Conservation (phyloP, 2,113 vertebrate genomes). For the Nymphicus hollandicus region DNA sequence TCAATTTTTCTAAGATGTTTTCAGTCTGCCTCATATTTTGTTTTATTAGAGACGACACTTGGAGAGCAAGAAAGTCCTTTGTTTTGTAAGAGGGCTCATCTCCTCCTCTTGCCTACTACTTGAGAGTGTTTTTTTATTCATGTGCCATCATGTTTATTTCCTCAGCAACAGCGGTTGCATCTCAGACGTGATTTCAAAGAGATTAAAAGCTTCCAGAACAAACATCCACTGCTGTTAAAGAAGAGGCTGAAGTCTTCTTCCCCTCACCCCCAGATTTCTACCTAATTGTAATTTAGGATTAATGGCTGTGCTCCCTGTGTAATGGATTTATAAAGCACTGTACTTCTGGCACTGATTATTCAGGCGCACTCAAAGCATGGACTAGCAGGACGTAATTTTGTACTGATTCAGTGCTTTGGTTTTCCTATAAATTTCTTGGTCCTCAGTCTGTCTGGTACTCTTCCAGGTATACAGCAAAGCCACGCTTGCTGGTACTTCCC, state of each 20-base stretch:
- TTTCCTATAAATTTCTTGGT: neutral
- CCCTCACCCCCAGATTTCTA: neutral
- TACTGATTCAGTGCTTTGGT: neutral
- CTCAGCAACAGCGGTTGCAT: neutral
- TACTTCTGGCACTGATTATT: neutral
- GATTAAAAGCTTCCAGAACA: neutral
- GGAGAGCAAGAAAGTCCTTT: neutral
- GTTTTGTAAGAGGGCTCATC: neutral
- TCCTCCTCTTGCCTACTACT: neutral
- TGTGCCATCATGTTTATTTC: slow-evolving; percentile 27
- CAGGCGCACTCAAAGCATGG: neutral
- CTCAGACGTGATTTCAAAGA: neutral
- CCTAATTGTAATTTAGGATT: neutral
- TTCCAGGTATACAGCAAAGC: neutral
- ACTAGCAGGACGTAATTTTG: neutral
- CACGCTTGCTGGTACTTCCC: neutral
- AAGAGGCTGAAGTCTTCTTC: neutral
- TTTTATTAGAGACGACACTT: neutral
- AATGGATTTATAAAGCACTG: neutral
- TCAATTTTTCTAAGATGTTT: slow-evolving; percentile 37
- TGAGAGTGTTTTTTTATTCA: neutral
- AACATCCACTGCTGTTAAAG: neutral
- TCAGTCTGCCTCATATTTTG: slow-evolving; percentile 16
- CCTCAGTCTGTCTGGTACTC: neutral
- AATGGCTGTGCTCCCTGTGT: neutral